These are phyloP conservation scores for Rhopilema esculentum DNA, from an alignment of 30 jellyfish, hydroid and myxozoan genomes.

Conservation along the genomic window DNA sequence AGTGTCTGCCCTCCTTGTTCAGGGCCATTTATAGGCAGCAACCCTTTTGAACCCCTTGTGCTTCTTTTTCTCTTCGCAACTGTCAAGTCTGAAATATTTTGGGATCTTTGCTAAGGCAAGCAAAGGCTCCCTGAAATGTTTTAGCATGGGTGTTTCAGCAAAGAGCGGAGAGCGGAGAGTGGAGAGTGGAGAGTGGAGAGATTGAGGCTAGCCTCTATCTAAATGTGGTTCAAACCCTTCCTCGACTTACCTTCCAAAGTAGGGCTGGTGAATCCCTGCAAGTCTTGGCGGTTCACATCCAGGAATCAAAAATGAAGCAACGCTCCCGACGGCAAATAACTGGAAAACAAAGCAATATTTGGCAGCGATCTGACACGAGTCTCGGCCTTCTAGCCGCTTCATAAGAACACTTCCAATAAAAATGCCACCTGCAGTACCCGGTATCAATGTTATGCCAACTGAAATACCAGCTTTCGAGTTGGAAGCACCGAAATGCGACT, in stretches of 20 bases:
- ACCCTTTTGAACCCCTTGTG: no score
- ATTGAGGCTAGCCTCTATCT: no score
- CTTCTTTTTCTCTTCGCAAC: no score
- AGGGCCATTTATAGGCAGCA: no score
- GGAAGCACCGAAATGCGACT: constrained; percentile 96
- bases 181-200: neutral
- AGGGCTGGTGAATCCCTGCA: constrained; percentile 92
- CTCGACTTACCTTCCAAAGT: constrained; percentile 66
- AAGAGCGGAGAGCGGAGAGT: neutral
- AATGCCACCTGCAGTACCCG: constrained; percentile 99
- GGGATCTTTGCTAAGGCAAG: no score
- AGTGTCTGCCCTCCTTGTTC: no score
- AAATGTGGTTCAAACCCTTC: no score
- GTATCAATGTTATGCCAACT: constrained; percentile 92
- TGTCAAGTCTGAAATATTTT: no score
- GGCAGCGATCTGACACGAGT: constrained; percentile 93
- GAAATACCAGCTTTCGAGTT: constrained; percentile 97
- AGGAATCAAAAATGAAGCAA: constrained; percentile 88
- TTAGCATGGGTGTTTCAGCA: no score
- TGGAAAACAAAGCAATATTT: constrained; percentile 93
- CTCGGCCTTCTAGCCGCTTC: constrained; percentile 79
- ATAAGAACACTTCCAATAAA: constrained; percentile 91
- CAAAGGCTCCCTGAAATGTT: no score
- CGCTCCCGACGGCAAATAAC: constrained; percentile 87
- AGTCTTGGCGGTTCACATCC: constrained; percentile 92